phyloP scores from a whole-genome alignment of 2,797 vertebrate genomes.

The Myripristis jacobus region DNA sequence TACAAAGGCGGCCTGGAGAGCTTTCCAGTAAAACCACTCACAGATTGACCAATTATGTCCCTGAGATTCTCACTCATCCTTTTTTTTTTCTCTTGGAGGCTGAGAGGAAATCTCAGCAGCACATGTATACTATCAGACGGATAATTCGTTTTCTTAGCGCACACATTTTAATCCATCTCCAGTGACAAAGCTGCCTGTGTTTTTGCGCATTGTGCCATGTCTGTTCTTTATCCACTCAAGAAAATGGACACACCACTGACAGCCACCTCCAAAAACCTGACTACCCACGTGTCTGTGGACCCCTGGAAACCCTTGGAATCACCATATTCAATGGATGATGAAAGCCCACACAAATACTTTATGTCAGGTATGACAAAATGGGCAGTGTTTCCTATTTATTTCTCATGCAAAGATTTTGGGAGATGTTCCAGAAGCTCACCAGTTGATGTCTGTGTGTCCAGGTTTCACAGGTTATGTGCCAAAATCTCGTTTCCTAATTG shows the following conservation, averaged over 20 bases:
- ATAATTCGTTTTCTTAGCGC: background rate
- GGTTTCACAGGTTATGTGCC: conserved; percentile 85
- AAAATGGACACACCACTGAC: conserved; percentile 57
- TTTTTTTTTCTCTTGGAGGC: background rate
- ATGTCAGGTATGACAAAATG: conserved; percentile 80
- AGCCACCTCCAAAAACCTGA: conserved; percentile 47
- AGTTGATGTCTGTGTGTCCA: conserved; percentile 45
- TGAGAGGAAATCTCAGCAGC: background rate
- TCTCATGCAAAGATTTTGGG: background rate
- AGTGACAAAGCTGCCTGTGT: too few species aligned
- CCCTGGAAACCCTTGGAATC: conserved; percentile 61
- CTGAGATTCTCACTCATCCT: conserved; percentile 38
- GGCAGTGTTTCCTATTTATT: background rate
- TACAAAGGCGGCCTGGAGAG: conserved; percentile 25
- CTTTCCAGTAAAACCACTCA: conserved; percentile 9
- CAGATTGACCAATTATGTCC: conserved; percentile 31
- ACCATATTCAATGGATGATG: conserved; percentile 84
- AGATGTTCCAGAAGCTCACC: background rate
- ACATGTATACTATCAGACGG: too few species aligned
- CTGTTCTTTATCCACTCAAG: conserved; percentile 38
- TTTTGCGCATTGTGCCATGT: background rate
- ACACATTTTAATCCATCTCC: background rate
- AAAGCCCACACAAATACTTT: conserved; percentile 84
- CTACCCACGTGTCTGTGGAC: conserved; percentile 29
- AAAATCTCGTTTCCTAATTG: conserved; percentile 75